Evolutionary conservation across 2,113 vertebrate genomes (phyloP).

Genomic region (Osmerus mordax): DNA sequence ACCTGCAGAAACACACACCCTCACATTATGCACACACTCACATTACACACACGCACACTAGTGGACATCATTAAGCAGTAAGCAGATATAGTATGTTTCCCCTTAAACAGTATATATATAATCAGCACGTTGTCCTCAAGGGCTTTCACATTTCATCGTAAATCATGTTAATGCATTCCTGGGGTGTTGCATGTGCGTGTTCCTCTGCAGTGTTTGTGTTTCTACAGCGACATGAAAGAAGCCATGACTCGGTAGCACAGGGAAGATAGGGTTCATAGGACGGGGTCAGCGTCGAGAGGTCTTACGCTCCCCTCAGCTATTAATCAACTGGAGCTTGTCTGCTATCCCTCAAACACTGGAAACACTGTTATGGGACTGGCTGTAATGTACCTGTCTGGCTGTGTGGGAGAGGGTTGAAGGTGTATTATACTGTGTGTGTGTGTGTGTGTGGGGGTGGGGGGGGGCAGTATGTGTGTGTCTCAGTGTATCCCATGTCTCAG

Average conservation of each 20-base stretch:
- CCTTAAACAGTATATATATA: neutral
- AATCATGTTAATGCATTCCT: slow-evolving; percentile 17
- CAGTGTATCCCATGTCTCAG: slow-evolving; percentile 17
- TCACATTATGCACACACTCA: neutral
- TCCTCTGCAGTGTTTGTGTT: neutral
- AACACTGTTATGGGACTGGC: too few species aligned
- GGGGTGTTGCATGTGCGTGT: too few species aligned
- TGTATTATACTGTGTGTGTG: slow-evolving; percentile 11
- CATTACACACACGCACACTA: neutral
- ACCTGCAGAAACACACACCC: neutral
- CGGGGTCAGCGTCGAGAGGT: too few species aligned
- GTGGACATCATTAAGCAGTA: neutral
- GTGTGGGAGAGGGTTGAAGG: slow-evolving; percentile 8
- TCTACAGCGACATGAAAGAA: neutral
- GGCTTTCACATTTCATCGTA: slow-evolving; percentile 3
- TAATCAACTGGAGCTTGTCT: too few species aligned
- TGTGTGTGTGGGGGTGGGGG: slow-evolving; percentile 18
- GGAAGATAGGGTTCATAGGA: too few species aligned
- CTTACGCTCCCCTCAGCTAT: too few species aligned
- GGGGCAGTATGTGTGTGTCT: slow-evolving; percentile 27
- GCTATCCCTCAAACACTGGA: too few species aligned
- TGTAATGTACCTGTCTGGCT: too few species aligned
- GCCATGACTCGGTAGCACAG: too few species aligned
- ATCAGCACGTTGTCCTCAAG: neutral
- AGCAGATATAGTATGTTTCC: neutral